Base-by-base conservation (phyloP, 2,113 vertebrate species). In the Himantopus leucocephalus region DNA sequence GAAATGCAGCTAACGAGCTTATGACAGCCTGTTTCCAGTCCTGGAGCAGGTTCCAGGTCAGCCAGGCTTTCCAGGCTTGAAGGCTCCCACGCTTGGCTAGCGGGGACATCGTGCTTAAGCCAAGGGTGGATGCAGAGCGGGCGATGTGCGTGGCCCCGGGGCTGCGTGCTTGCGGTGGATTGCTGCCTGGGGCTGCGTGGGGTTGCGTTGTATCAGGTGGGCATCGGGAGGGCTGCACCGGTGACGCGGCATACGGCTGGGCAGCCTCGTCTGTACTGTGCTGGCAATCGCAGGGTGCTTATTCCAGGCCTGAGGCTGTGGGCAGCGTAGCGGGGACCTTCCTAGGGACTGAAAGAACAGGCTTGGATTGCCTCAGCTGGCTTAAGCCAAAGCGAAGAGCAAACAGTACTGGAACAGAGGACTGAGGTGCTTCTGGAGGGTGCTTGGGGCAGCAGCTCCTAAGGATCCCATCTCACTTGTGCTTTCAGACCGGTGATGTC, bases 401-500 rank as follows among this genome's bases (percentile, higher is more conserved):
- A 1, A 39, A 17, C 1, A 50, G 48, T 24, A 4, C n/a, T 29
- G 76, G 47, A 18, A 14, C 66, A 14, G 21, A 19, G 60, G 30
- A 34, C 14, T 0, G 12, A 52, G 67, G 43, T 47, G 48, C 32
- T 75, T 29, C n/a, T 34, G 22, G 56, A 55, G n/a, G 3, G 13
- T 41, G 50, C 12, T 34, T 10, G 37, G 30, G 56, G 34, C 35
- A 52, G 52, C 60, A 83, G 27, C 26, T 58, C 53, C 71, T 37
- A 5, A 72, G 12, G 64, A 21, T 77, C 39, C 34, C 8, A 0
- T 76, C 75, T 55, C 15, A 5, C 47, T 15, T 37, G 35, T 63
- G 64, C 63, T 64, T 92, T 48, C 96, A 99, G 99, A 99, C 99
- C 0, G 99, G 99, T 1, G 99, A 99, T 3, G 99, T 99, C 58